phyloP scores from a whole-genome alignment of 2,888 invertebrate species.

The Amiota mariae region DNA sequence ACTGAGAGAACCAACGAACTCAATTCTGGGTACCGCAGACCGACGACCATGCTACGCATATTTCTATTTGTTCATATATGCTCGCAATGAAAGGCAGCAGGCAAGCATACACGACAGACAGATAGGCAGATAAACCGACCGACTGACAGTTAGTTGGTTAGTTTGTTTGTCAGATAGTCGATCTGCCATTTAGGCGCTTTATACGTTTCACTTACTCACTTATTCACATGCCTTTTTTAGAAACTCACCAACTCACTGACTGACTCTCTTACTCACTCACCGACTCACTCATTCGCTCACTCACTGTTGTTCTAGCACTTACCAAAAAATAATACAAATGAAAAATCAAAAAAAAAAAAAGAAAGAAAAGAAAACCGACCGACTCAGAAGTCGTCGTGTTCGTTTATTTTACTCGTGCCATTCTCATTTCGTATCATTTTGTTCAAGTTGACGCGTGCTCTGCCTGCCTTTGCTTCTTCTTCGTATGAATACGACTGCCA shows the following conservation, averaged over 20 bases:
- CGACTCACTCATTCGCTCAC: neutral
- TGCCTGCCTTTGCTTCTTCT: neutral
- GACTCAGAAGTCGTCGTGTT: neutral
- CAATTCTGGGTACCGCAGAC: conserved; percentile 35
- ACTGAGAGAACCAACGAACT: neutral
- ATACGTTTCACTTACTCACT: neutral
- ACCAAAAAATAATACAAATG: neutral
- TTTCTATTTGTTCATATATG: conserved; percentile 14
- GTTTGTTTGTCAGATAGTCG: neutral
- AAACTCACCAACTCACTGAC: neutral
- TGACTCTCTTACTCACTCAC: conserved; percentile 1
- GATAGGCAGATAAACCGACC: neutral
- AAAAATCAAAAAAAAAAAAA: neutral
- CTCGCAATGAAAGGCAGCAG: neutral
- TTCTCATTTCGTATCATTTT: neutral
- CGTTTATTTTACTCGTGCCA: no score
- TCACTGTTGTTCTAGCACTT: neutral
- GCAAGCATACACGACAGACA: neutral
- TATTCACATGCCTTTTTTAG: neutral
- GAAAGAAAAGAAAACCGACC: neutral
- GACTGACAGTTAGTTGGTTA: neutral
- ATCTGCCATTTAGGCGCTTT: neutral
- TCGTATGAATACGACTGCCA: neutral
- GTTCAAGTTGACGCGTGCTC: neutral
- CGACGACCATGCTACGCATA: conserved; percentile 4